Base-by-base conservation (phyloP, 2,113 vertebrate genomes). In the Megaceryle maxima region DNA sequence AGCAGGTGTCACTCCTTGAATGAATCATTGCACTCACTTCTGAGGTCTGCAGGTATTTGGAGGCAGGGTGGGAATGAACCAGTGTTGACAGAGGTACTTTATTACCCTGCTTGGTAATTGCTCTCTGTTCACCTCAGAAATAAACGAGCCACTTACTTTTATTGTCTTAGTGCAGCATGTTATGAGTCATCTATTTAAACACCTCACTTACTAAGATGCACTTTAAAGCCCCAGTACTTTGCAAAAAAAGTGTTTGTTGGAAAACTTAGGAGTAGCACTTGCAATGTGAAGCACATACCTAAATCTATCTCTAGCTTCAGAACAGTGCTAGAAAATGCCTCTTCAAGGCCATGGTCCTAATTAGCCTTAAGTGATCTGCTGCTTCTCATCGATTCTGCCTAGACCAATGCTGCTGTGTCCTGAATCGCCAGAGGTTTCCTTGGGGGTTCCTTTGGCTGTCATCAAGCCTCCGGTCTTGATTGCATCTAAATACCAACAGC, bases 11-110 rank as follows among this genome's bases (percentile, higher is more conserved):
- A 21, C 31, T 56, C 48, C 37, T 26, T 21, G 20, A 46, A 13
- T 0, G 13, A 33, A 33, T 17, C 13, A 17, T 1, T 17, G 19
- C 44, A 5, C 9, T 25, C 1, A 2, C n/a, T 91, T 74, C 70
- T 50, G 50, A 55, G 70, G 44, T 55, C 31, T 33, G 67, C 15
- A 53, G 28, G 24, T 44, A 39, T 64, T 21, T 44, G 24, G 55
- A 89, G 43, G 24, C 33, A 79, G 43, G 76, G 21, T 22, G 33
- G 18, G 37, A 28, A 84, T 77, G 22, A 28, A 35, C 20, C 46
- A 37, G 31, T 7, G 0, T 44, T 19, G 12, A 19, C 48, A 63
- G 43, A n/a, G 37, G 39, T 72, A 39, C 13, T 55, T 82, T n/a
- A 41, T 83, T 56, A 46, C n/a, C 19, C n/a, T 68, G 46, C 26